Conservation (phyloP, 2,888 invertebrate genomes). For the Cryptus viduatorius region DNA sequence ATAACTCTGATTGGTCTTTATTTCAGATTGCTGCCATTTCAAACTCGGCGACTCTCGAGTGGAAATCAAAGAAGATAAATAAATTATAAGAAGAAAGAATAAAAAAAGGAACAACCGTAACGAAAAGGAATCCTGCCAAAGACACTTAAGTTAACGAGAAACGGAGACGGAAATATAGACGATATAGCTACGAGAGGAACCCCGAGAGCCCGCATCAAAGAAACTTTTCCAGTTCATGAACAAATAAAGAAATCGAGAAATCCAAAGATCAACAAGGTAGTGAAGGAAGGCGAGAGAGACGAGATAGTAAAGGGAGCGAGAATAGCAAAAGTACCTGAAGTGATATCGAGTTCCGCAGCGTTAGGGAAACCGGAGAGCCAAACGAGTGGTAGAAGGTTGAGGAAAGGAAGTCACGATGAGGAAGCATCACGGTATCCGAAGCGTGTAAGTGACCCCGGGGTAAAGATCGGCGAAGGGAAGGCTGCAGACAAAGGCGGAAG, state of each 20-base stretch:
- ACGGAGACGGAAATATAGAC: neutral
- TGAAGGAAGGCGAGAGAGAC: constrained; percentile 30
- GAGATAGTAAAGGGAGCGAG: constrained; percentile 5
- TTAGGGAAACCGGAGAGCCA: constrained; percentile 4
- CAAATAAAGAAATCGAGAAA: constrained; percentile 50
- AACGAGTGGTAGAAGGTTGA: constrained; percentile 1
- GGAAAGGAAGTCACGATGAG: constrained; percentile 60
- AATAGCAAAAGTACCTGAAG: constrained; percentile 27
- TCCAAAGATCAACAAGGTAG: constrained; percentile 50
- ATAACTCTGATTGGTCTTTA: constrained; percentile 45
- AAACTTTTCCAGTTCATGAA: constrained; percentile 27
- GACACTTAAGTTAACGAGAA: constrained; percentile 39
- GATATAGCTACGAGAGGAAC: constrained; percentile 6
- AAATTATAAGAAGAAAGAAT: constrained; percentile 19
- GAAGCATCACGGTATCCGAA: constrained; percentile 50
- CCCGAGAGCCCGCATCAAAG: constrained; percentile 57
- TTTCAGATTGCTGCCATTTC: constrained; percentile 47
- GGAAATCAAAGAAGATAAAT: constrained; percentile 31
- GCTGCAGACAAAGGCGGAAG: constrained; percentile 37
- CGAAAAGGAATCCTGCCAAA: constrained; percentile 53
- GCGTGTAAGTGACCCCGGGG: constrained; percentile 64
- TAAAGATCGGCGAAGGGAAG: constrained; percentile 29
- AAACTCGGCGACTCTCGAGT: constrained; percentile 6
- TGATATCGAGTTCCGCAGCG: constrained; percentile 62
- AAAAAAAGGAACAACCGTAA: constrained; percentile 3